Evolutionary conservation across 2,888 invertebrate species (phyloP), one percentile per base, ranked within the genome.

Genomic region (Candidula unifasciata): DNA sequence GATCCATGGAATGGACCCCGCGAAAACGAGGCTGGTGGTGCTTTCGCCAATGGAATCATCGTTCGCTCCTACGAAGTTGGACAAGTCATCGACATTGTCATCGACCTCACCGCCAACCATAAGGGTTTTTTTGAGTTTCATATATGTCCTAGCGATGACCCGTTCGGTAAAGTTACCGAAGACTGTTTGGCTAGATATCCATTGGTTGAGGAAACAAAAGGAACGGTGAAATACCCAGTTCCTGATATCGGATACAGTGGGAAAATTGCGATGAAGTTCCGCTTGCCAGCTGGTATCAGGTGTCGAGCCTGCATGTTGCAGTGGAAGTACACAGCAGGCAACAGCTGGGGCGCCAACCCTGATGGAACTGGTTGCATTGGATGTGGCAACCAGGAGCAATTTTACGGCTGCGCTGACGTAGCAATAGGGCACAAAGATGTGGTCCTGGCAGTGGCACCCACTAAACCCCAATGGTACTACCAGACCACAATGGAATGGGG

Each of bases 1-100:
- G 98, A 98, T 93, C 96, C 97, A 2, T 96, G 96, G 93, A 87
- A 90, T 18, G 91, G 91, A 6, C 90, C 92, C n/a, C 90, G 92
- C 24, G 89, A 90, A 30, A 91, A 93, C 86, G 94, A 94, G 88
- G 88, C 90, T 16, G 92, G 93, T 3, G 94, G 94, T 3, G 90
- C 89, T 84, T 93, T 91, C 87, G 93, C 92, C 21, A 91, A 88
- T 60, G 93, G 93, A 33, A 90, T 92, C 18, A 91, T 93, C 35
- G 92, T 91, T n/a, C 81, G 91, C 44, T 90, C 91, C 44, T 93
- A 93, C 85, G 87, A 87, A 8, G 73, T 88, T 27, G 93, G 93
- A 16, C 88, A 92, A 83, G 88, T 90, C 6, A 92, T 94, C 78
- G 88, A 90, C 8, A 90, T 93, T 3, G 88, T 88, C 13, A 90